Base-by-base conservation (phyloP, 2,888 invertebrate genomes). In the Resseliella maxima region DNA sequence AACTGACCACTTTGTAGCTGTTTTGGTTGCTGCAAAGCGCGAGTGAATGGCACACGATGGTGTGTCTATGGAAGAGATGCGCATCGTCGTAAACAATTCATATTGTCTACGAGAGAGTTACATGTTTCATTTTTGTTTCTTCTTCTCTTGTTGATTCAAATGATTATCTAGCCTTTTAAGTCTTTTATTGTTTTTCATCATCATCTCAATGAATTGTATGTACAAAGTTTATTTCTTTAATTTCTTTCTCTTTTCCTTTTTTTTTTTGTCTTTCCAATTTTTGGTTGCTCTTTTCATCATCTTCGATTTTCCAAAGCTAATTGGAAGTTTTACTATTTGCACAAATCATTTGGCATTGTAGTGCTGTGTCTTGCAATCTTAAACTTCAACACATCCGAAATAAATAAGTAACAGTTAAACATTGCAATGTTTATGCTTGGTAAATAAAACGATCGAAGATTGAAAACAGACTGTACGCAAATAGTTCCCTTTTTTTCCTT, bases 81-180 rank as follows among this genome's bases (percentile, higher is more conserved):
- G 59, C 59, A 59, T 72, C 31, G 72, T 72, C 35, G 72, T 35
- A 72, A 72, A 31, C 72, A 72, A 72, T 72, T 72, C 72, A 72
- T 72, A 72, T 72, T 72, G 35, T 72, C 72, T 72, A 72, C 72
- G 72, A 24, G 46, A 50, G 46, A 72, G 72, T 35, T 31, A 72
- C 27, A 72, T 31, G n/a, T 72, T 72, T 72, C 72, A 3, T 72
- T 59, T 1, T 59, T 59, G 1, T 31, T 15, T 15, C n/a, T 5
- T 31, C 18, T 35, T 72, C 15, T n/a, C 18, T 15, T 72, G 72
- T 72, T 72, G 72, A 72, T 72, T 72, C 31, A 72, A 72, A 31
- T 72, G 72, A 72, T 72, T 72, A 72, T 72, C 72, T 31, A 72
- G 72, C 15, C 72, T 31, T 72, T 35, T 31, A n/a, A 18, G 21